Conservation (phyloP, 2,888 invertebrate species). For the Eucera pruinosa region DNA sequence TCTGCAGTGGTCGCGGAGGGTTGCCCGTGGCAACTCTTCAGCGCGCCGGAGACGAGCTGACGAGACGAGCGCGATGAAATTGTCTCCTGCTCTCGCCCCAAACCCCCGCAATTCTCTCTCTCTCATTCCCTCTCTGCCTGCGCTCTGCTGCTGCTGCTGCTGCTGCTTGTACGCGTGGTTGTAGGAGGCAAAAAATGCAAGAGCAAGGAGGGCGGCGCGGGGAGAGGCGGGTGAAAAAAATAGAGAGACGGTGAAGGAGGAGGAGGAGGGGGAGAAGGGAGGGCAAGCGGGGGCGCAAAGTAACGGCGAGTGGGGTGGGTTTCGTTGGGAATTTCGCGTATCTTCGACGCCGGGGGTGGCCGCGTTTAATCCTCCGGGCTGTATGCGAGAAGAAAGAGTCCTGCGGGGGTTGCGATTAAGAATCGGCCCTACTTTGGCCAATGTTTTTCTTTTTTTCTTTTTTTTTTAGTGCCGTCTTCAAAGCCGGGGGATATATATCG, state of each 20-base stretch:
- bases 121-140: conserved; percentile 3
- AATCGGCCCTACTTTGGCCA: conserved; percentile 55
- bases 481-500: conserved; percentile 40
- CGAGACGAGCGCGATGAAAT: conserved; percentile 78
- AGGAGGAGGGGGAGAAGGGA: conserved; percentile 15
- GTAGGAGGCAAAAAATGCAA: conserved; percentile 72
- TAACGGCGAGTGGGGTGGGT: conserved; percentile 54
- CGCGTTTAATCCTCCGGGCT: conserved; percentile 70
- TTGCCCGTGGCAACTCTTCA: conserved; percentile 83
- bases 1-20: conserved; percentile 77
- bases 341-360: conserved; percentile 68
- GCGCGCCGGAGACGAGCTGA: conserved; percentile 69
- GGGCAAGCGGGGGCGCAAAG: conserved; percentile 53
- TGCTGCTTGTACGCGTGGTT: conserved; percentile 61
- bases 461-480: conserved; percentile 37
- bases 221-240: conserved; percentile 47
- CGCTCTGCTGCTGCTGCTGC: neutral
- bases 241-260: conserved; percentile 50
- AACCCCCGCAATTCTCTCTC: conserved; percentile 16
- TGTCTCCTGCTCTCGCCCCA: conserved; percentile 70
- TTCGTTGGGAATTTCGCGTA: conserved; percentile 72
- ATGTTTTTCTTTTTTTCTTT: too few relatives aligned
- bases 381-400: conserved; percentile 65
- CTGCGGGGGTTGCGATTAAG: conserved; percentile 65
- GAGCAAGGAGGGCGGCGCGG: conserved; percentile 64